phyloP scores from a whole-genome alignment of 2,113 vertebrate species.

The Sinocyclocheilus grahami region DNA sequence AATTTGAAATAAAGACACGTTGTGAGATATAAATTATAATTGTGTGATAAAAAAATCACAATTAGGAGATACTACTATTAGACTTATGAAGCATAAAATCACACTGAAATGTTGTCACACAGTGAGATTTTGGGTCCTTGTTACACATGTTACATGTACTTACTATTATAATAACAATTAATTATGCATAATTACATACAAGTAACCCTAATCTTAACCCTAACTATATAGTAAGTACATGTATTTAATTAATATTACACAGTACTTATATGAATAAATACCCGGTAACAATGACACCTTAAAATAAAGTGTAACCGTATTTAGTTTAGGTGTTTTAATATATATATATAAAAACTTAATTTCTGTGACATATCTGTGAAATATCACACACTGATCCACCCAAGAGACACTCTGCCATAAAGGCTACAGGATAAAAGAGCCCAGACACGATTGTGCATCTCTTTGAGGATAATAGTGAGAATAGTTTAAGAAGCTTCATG shows the following conservation, averaged over 20 bases:
- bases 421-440: background rate
- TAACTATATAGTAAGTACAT: too few species aligned
- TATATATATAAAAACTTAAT: background rate
- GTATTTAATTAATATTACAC: too few species aligned
- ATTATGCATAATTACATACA: too few species aligned
- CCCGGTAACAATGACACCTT: too few species aligned
- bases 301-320: too few species aligned
- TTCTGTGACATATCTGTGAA: background rate
- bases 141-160: too few species aligned
- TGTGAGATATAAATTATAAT: background rate
- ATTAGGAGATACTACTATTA: background rate
- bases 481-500: background rate
- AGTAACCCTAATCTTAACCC: too few species aligned
- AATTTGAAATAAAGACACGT: background rate
- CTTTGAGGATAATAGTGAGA: background rate
- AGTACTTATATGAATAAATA: too few species aligned
- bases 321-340: too few species aligned
- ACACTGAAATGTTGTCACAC: too few species aligned
- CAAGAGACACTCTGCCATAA: background rate
- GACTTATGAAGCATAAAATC: background rate
- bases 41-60: background rate
- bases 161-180: too few species aligned
- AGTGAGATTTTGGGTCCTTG: too few species aligned
- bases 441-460: slow-evolving; percentile 23
- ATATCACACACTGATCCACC: background rate